These are phyloP conservation scores for Apostichopus californicus DNA, from an alignment of 35 echinoderm and acorn worm species.

Conservation along the genomic window DNA sequence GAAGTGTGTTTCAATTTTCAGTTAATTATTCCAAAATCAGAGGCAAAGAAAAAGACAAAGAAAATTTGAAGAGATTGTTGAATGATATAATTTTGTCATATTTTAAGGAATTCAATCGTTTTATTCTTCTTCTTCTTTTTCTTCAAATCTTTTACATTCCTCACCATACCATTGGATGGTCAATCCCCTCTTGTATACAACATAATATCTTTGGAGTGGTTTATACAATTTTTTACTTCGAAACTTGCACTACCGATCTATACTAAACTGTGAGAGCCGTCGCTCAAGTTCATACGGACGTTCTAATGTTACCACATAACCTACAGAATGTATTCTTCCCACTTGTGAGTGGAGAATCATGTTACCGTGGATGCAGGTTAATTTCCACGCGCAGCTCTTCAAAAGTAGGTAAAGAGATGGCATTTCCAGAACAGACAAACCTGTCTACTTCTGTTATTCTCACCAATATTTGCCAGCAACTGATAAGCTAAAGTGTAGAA, in stretches of 20 bases:
- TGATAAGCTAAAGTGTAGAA: too few relatives aligned
- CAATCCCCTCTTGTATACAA: neutral
- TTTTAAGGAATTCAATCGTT: slow-evolving; percentile 1
- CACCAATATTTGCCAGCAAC: neutral
- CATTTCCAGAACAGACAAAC: slow-evolving; percentile 25
- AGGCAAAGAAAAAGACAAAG: too few relatives aligned
- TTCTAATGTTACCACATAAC: slow-evolving; percentile 21
- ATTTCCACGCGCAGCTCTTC: slow-evolving; percentile 10
- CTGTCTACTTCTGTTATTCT: neutral
- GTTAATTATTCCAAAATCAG: too few relatives aligned
- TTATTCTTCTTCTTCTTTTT: neutral
- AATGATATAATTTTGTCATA: neutral
- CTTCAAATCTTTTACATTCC: neutral
- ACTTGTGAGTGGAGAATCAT: neutral
- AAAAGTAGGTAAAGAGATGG: slow-evolving; percentile 22
- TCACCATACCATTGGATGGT: neutral
- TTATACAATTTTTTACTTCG: neutral
- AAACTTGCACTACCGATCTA: neutral
- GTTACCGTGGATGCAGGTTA: slow-evolving; percentile 6
- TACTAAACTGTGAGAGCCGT: neutral
- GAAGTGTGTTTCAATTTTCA: too few relatives aligned
- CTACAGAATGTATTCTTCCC: neutral
- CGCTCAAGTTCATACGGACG: neutral
- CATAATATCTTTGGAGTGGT: neutral
- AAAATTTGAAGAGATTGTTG: neutral